Evolutionary conservation across 2,113 vertebrate genomes (phyloP).

Genomic region (Corythaeola cristata): DNA sequence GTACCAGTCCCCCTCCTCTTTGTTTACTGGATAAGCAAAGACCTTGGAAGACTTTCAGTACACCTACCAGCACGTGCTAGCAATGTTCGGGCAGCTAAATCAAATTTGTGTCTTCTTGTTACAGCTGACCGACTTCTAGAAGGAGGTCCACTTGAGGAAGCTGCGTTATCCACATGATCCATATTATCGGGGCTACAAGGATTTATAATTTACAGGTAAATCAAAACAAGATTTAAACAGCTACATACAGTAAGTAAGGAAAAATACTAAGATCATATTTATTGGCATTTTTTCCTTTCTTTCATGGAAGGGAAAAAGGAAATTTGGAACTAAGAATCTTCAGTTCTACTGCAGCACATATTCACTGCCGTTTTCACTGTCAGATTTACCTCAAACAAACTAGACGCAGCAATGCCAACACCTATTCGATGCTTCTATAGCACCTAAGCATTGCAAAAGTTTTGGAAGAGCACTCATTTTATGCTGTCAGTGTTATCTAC

Average conservation of each 20-base stretch:
- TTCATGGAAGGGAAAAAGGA: neutral
- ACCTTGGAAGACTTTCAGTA: neutral
- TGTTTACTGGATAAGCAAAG: neutral
- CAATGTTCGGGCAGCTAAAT: slow-evolving; percentile 91
- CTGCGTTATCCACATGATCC: slow-evolving; percentile 86
- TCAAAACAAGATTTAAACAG: neutral
- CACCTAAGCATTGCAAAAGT: neutral
- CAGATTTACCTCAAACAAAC: neutral
- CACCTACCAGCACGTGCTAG: slow-evolving; percentile 92
- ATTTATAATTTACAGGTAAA: neutral
- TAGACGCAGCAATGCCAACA: neutral
- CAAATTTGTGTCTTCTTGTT: slow-evolving; percentile 92
- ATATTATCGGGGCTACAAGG: slow-evolving; percentile 85
- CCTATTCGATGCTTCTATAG: neutral
- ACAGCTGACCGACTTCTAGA: slow-evolving; percentile 84
- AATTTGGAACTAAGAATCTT: neutral
- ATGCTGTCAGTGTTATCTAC: neutral
- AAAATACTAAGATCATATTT: neutral
- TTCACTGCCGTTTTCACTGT: neutral
- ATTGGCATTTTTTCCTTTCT: neutral
- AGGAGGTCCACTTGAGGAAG: slow-evolving; percentile 81
- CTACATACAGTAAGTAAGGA: neutral
- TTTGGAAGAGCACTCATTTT: neutral
- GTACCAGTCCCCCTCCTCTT: neutral
- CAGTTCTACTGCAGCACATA: neutral